These are phyloP conservation scores for Ceratina calcarata DNA, from an alignment of 1,140 invertebrate genomes.

Conservation along the genomic window DNA sequence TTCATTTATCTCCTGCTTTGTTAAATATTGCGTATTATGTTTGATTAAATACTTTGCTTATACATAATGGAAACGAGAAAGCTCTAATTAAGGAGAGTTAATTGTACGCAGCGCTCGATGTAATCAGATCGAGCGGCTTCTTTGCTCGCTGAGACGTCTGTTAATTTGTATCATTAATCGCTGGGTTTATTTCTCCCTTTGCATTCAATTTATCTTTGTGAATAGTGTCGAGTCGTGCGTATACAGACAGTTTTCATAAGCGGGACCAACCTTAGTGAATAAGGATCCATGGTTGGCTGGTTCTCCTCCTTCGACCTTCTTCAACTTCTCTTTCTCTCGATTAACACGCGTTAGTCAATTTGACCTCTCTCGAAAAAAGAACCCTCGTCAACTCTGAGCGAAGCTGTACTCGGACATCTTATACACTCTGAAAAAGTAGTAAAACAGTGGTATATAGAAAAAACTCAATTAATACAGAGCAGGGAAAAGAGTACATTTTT, in stretches of 20 bases:
- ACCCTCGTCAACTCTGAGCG: conserved; percentile 52
- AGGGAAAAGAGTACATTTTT: too few species aligned
- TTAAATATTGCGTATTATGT: too few species aligned
- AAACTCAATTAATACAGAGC: too few species aligned
- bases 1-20: too few species aligned
- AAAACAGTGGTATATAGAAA: too few species aligned
- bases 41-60: too few species aligned
- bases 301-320: not conserved
- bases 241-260: not conserved
- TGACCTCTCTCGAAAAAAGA: conserved; percentile 8
- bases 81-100: too few species aligned
- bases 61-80: too few species aligned
- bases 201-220: not conserved
- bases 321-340: not conserved
- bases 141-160: not conserved
- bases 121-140: not conserved
- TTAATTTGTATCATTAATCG: not conserved
- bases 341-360: conserved; percentile 13
- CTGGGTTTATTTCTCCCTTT: not conserved
- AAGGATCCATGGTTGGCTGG: conserved; percentile 66
- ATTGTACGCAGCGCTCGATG: too few species aligned
- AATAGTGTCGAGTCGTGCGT: not conserved
- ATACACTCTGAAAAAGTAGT: conserved; percentile 47
- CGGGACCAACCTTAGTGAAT: conserved; percentile 64
- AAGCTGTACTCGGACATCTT: conserved; percentile 40